Percentiles rank a stretch among this genome's conserved stretches.
phyloP scores from a whole-genome alignment of 2,113 vertebrate species.

The Corydoras maculifer region DNA sequence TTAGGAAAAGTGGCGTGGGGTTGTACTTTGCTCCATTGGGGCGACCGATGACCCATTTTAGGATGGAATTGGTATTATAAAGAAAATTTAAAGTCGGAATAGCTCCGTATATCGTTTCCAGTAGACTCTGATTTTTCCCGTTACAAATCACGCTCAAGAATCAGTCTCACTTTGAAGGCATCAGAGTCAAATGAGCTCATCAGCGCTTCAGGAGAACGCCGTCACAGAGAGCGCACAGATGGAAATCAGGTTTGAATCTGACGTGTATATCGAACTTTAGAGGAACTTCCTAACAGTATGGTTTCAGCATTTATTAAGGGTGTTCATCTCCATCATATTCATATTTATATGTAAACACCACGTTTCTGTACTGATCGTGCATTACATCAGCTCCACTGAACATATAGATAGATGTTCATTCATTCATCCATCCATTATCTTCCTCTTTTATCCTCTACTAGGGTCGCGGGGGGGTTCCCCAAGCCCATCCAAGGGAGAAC shows the following conservation, averaged over 20 bases:
- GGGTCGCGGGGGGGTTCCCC: no score
- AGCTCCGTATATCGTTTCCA: slow-evolving; percentile 46
- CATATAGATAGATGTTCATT: no score
- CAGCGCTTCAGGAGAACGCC: not conserved
- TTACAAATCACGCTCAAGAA: slow-evolving; percentile 23
- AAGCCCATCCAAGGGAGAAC: no score
- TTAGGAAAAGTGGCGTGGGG: slow-evolving; percentile 27
- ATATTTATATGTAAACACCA: no score
- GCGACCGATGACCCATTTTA: slow-evolving; percentile 47
- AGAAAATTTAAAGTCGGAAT: slow-evolving; percentile 46
- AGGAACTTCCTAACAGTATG: no score
- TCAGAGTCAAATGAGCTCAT: slow-evolving; percentile 2
- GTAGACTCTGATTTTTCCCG: not conserved
- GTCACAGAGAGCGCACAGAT: not conserved
- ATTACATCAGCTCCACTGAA: no score
- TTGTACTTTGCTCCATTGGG: slow-evolving; percentile 46
- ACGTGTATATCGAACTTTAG: no score
- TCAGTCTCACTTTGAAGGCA: not conserved
- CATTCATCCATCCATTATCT: no score
- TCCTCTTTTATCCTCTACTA: no score
- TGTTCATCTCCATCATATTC: no score
- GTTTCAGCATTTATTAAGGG: no score
- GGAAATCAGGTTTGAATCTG: not conserved
- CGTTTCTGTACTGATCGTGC: no score
- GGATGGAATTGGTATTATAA: slow-evolving; percentile 50